Conservation (phyloP, 92 coral and sea anemone genomes). For the Anthopleura xanthogrammica region DNA sequence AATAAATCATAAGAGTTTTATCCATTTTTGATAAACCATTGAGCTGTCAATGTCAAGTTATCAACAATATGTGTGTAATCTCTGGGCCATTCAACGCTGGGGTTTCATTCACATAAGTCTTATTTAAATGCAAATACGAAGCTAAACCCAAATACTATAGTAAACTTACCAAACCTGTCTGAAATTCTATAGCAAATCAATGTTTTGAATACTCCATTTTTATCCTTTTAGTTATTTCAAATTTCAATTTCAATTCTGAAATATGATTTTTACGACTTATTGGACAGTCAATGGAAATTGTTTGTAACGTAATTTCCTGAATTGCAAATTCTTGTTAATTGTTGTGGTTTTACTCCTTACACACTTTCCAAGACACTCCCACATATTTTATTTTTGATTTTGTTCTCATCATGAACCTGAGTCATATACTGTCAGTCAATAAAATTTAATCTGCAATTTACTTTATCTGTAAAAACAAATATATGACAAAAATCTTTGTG, state of each 20-base stretch:
- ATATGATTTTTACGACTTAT: neutral
- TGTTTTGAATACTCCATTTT: neutral
- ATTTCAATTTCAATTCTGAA: neutral
- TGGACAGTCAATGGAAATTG: slow-evolving; percentile 3
- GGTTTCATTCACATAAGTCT: neutral
- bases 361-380: slow-evolving; percentile 15
- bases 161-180: neutral
- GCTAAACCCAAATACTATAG: neutral
- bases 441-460: no score
- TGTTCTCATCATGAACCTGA: neutral
- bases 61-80: slow-evolving; percentile 9
- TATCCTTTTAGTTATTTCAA: neutral
- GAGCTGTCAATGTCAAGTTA: slow-evolving; percentile 29
- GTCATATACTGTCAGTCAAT: neutral
- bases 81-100: neutral
- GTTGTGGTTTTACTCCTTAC: slow-evolving; percentile 25
- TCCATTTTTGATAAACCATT: slow-evolving; percentile 2
- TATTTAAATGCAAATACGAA: neutral
- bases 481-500: no score
- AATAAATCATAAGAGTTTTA: slow-evolving; percentile 2
- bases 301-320: slow-evolving; percentile 36
- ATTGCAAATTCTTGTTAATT: slow-evolving; percentile 21
- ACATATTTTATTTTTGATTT: neutral
- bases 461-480: no score
- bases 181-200: neutral